Evolutionary conservation across 2,113 vertebrate genomes (phyloP).

Genomic region (Chionodraco myersi): DNA sequence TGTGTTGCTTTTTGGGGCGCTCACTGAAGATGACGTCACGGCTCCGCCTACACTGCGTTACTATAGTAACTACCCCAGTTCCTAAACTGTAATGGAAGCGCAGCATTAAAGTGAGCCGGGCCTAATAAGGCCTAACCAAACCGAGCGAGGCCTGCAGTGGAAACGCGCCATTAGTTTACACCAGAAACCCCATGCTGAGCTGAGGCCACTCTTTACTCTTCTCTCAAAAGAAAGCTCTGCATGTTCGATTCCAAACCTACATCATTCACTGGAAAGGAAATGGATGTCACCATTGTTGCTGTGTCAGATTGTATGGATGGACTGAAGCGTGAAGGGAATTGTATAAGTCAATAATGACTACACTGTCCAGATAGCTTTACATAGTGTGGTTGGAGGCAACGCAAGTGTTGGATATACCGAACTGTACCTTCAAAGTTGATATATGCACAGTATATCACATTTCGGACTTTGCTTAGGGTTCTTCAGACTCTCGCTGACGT

Average conservation of each 20-base stretch:
- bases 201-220: conserved; percentile 1
- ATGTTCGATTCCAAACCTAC: neutral
- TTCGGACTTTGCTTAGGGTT: neutral
- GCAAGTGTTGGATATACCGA: neutral
- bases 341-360: conserved; percentile 24
- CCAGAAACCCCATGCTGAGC: conserved; percentile 10
- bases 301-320: conserved; percentile 6
- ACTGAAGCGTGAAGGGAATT: conserved; percentile 13
- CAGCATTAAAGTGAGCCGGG: no score
- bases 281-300: neutral
- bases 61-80: no score
- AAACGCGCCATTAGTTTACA: conserved; percentile 15
- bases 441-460: neutral
- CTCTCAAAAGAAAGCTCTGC: conserved; percentile 7
- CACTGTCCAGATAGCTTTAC: neutral
- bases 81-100: no score
- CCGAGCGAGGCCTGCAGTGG: no score
- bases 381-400: neutral
- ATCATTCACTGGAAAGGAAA: conserved; percentile 11
- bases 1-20: no score
- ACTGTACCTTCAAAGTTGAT: neutral
- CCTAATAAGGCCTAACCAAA: no score
- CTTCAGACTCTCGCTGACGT: conserved; percentile 27
- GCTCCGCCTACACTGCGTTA: no score
- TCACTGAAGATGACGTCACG: no score